phyloP scores from a whole-genome alignment of 2,888 invertebrate genomes.

The Watsonalla cultraria region DNA sequence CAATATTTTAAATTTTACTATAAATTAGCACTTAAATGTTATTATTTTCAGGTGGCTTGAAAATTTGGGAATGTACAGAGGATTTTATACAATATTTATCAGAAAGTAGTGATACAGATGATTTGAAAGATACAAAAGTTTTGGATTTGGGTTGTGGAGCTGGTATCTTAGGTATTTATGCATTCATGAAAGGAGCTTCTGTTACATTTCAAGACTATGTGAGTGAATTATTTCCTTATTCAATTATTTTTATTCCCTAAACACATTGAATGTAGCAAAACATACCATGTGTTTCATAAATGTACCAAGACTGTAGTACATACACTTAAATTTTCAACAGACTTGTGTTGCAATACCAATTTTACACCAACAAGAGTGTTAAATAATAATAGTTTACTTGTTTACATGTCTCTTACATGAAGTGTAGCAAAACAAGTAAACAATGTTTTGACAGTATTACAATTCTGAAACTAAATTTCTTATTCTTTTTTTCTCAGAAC shows the following conservation, averaged over 20 bases:
- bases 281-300: no score
- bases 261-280: no score
- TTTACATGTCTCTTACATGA: no score
- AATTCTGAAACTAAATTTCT: neutral
- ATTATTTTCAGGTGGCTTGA: conserved; percentile 87
- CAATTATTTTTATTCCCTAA: no score
- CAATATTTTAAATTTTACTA: no score
- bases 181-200: conserved; percentile 81
- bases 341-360: no score
- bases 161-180: conserved; percentile 91
- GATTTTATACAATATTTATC: conserved; percentile 86
- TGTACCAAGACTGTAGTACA: no score
- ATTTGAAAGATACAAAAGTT: conserved; percentile 77
- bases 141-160: conserved; percentile 96
- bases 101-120: conserved; percentile 30
- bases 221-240: conserved; percentile 47
- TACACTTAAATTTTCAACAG: no score
- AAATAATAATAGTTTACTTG: no score
- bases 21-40: neutral
- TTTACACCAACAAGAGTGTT: no score
- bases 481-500: conserved; percentile 81
- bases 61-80: conserved; percentile 96
- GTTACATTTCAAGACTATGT: conserved; percentile 98
- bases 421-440: no score
- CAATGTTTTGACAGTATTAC: no score